Percentiles rank a stretch among this genome's conserved stretches.
Evolutionary conservation across 2,888 invertebrate genomes (phyloP).

Genomic region (Pachymerium ferrugineum): DNA sequence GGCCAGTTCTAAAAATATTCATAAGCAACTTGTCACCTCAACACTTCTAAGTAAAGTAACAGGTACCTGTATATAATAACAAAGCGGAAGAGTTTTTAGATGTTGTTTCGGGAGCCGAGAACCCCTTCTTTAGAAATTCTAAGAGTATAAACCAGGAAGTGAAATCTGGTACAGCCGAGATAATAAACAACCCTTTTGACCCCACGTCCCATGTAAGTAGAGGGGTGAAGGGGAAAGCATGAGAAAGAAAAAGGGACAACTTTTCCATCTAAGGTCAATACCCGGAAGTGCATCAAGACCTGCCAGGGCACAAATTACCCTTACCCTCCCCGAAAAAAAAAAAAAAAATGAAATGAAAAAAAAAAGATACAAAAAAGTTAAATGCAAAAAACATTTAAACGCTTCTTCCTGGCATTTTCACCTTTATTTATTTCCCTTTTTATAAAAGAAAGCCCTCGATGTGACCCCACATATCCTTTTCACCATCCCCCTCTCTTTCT

Average conservation of each 20-base stretch:
- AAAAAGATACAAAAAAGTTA: too few relatives aligned
- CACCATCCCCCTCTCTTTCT: background rate
- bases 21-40: too few relatives aligned
- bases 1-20: too few relatives aligned
- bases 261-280: background rate
- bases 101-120: constrained; percentile 2
- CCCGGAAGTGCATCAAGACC: background rate
- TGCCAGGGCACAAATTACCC: too few relatives aligned
- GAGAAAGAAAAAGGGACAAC: constrained; percentile 22
- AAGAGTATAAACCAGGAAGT: background rate
- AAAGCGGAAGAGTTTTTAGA: too few relatives aligned
- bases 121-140: constrained; percentile 11
- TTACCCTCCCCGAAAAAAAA: too few relatives aligned
- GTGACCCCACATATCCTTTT: constrained; percentile 21
- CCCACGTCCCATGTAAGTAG: background rate
- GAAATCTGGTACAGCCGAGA: background rate
- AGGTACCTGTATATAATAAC: too few relatives aligned
- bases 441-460: constrained; percentile 16
- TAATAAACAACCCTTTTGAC: constrained; percentile 27
- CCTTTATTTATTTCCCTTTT: constrained; percentile 24
- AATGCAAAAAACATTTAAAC: too few relatives aligned
- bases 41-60: too few relatives aligned
- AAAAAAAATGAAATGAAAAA: too few relatives aligned
- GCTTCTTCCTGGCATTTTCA: too few relatives aligned
- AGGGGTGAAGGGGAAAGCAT: constrained; percentile 23